A percentile compares a stretch with the other conserved stretches of the same genome.
phyloP scores from a whole-genome alignment of 92 coral and sea anemone species.

The Palythoa grandiflora region DNA sequence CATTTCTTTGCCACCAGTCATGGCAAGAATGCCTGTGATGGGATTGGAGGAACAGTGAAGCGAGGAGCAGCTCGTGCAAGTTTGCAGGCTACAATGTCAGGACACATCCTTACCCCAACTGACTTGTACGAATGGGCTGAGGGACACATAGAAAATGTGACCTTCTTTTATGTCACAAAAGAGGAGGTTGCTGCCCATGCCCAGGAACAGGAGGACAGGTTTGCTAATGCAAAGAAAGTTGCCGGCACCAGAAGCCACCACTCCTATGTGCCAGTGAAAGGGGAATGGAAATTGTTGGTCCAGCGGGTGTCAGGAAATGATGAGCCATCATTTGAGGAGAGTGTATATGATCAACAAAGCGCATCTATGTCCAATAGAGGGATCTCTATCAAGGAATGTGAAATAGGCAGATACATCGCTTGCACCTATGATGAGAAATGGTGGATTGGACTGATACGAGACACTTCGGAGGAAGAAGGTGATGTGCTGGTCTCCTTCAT shows the following conservation, averaged over 20 bases:
- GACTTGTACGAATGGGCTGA: constrained; percentile 34
- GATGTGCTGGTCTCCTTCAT: constrained; percentile 26
- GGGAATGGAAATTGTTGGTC: constrained; percentile 20
- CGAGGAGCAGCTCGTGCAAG: constrained; percentile 29
- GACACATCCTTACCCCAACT: constrained; percentile 32
- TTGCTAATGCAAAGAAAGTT: constrained; percentile 24
- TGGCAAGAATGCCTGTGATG: constrained; percentile 10
- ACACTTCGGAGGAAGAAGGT: constrained; percentile 13
- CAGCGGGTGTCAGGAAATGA: constrained; percentile 28
- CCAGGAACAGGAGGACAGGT: constrained; percentile 32
- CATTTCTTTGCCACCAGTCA: background rate
- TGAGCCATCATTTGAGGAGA: constrained; percentile 37
- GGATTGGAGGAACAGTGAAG: constrained; percentile 25
- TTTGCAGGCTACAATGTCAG: constrained; percentile 29
- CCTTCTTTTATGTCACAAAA: constrained; percentile 37
- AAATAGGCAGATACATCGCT: constrained; percentile 39
- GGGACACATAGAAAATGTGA: constrained; percentile 17
- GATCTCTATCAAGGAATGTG: constrained; percentile 25
- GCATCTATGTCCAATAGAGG: background rate
- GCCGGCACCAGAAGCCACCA: constrained; percentile 34
- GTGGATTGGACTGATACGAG: constrained; percentile 13
- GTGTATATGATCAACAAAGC: constrained; percentile 1
- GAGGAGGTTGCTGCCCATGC: constrained; percentile 40
- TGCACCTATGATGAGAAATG: constrained; percentile 30
- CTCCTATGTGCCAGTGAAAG: constrained; percentile 30